A percentile compares a stretch with the other conserved stretches of the same genome.
Conservation (phyloP, 1,140 invertebrate species). For the Andrena cerasifolii region DNA sequence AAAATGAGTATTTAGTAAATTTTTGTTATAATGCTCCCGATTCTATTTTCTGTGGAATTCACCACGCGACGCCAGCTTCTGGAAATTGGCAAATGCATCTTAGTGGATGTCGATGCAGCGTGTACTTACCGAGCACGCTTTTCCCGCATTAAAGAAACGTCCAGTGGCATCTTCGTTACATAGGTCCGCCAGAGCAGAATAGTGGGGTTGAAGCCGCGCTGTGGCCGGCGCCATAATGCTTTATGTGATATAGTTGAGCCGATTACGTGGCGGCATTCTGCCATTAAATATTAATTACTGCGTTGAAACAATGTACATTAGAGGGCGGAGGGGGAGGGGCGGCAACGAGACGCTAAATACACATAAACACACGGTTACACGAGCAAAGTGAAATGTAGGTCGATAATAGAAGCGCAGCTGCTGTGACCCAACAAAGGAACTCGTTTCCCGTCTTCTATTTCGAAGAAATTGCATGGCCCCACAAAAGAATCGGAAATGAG, state of each 20-base stretch:
- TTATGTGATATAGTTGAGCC: conserved; percentile 55
- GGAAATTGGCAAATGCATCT: conserved; percentile 13
- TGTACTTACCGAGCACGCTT: conserved; percentile 2
- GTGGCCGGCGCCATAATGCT: conserved; percentile 37
- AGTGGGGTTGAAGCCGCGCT: neutral
- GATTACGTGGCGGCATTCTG: conserved; percentile 49
- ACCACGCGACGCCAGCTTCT: neutral
- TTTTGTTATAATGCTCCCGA: no score
- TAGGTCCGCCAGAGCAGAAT: conserved; percentile 28
- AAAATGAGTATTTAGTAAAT: no score
- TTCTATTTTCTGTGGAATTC: no score
- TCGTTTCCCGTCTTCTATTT: conserved; percentile 26
- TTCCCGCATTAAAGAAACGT: conserved; percentile 45
- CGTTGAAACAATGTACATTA: conserved; percentile 37
- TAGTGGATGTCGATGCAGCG: neutral
- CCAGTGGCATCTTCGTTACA: conserved; percentile 5
- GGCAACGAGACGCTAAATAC: conserved; percentile 12
- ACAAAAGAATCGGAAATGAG: conserved; percentile 18
- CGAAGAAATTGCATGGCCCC: neutral
- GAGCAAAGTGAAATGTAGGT: conserved; percentile 7
- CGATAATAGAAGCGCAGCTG: conserved; percentile 39
- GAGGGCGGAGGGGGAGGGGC: neutral
- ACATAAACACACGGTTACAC: neutral
- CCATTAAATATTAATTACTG: conserved; percentile 66
- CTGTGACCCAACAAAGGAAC: conserved; percentile 12